Percentiles rank a stretch among this genome's conserved stretches.
phyloP scores from a whole-genome alignment of 2,113 vertebrate genomes.

The Percopsis transmontana region DNA sequence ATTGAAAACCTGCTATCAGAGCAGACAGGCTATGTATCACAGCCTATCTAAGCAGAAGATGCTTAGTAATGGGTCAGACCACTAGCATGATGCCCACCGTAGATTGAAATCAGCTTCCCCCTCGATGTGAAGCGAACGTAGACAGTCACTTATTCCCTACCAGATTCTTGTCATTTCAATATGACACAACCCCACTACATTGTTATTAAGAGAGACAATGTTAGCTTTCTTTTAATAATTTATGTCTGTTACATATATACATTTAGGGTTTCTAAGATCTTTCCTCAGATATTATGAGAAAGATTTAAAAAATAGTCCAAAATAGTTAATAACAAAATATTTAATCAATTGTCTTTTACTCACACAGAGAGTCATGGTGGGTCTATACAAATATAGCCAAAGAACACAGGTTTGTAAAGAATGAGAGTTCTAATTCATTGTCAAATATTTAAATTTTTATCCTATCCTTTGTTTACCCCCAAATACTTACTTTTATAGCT shows the following conservation, averaged over 20 bases:
- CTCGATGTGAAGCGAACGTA: neutral
- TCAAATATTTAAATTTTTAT: neutral
- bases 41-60: neutral
- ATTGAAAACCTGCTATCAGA: neutral
- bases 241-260: no score
- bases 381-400: no score
- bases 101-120: neutral
- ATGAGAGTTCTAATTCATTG: neutral
- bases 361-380: no score
- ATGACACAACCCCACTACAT: no score
- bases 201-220: no score
- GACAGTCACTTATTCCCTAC: neutral
- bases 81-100: neutral
- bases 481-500: conserved; percentile 95
- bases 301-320: no score
- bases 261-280: neutral
- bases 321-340: no score
- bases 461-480: conserved; percentile 33
- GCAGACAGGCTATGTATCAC: neutral
- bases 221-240: no score
- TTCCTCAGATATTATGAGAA: neutral
- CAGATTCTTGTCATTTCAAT: neutral
- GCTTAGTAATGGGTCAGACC: neutral
- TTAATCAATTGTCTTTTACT: no score
- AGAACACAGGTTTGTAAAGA: neutral